Evolutionary conservation across 2,888 invertebrate species (phyloP).

Genomic region (Dinocampus coccinellae): DNA sequence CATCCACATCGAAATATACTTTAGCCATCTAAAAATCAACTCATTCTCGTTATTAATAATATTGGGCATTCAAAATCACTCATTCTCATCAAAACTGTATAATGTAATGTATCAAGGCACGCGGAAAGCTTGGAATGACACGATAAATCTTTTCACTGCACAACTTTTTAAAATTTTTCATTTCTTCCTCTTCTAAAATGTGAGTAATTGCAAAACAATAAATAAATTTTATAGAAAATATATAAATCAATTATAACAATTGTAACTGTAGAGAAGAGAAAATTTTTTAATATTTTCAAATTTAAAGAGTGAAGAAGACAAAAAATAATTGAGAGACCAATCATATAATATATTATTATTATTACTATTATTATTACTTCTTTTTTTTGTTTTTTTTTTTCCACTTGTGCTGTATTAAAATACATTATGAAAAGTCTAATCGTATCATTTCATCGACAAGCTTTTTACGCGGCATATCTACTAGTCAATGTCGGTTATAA

Average conservation of each 20-base stretch:
- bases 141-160: constrained; percentile 47
- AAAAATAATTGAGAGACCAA: background rate
- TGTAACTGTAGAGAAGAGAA: too few species aligned
- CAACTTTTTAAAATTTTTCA: too few species aligned
- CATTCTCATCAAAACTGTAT: constrained; percentile 59
- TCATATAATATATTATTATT: too few species aligned
- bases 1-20: constrained; percentile 67
- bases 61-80: constrained; percentile 66
- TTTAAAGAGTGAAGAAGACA: background rate
- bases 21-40: constrained; percentile 69
- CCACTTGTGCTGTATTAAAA: constrained; percentile 7
- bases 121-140: constrained; percentile 41
- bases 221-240: too few species aligned
- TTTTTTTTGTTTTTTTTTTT: too few species aligned
- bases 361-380: too few species aligned
- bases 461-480: constrained; percentile 29
- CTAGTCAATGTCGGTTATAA: constrained; percentile 50
- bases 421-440: constrained; percentile 21
- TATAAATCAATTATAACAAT: too few species aligned
- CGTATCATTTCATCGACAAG: constrained; percentile 25
- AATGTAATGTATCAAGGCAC: constrained; percentile 34
- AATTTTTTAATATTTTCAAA: too few species aligned
- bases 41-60: constrained; percentile 68
- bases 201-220: too few species aligned
- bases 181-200: too few species aligned